Evolutionary conservation across 2,888 invertebrate genomes (phyloP).

Genomic region (Pyrrhosoma nymphula): DNA sequence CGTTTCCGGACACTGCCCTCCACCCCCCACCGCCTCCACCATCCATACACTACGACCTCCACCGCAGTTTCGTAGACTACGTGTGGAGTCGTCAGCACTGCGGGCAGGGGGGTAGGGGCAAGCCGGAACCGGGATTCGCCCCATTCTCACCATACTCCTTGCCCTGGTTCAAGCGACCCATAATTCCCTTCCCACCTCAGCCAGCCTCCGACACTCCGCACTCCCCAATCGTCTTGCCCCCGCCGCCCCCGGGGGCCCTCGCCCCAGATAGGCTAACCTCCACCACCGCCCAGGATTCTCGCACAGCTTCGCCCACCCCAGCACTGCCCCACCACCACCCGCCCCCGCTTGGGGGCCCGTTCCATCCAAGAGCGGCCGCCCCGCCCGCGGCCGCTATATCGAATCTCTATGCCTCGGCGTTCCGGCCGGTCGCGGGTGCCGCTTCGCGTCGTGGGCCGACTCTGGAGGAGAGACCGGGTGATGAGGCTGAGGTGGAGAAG

Average conservation of each 20-base stretch:
- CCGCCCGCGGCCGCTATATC: constrained; percentile 67
- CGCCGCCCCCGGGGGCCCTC: constrained; percentile 55
- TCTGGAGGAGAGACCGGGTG: constrained; percentile 69
- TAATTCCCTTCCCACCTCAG: constrained; percentile 72
- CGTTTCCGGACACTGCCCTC: constrained; percentile 54
- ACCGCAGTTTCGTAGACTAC: constrained; percentile 84
- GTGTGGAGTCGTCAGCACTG: constrained; percentile 82
- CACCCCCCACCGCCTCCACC: constrained; percentile 58
- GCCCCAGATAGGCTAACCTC: constrained; percentile 72
- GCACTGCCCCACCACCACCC: constrained; percentile 72
- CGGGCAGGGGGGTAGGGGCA: constrained; percentile 72
- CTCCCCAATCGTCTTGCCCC: background rate
- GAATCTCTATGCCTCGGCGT: constrained; percentile 68
- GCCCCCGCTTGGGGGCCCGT: constrained; percentile 82
- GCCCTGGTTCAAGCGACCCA: constrained; percentile 69
- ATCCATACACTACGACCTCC: constrained; percentile 66
- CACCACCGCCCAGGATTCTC: constrained; percentile 76
- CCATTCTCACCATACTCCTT: constrained; percentile 72
- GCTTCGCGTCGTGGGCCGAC: constrained; percentile 70
- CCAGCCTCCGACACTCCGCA: constrained; percentile 57
- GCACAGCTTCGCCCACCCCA: constrained; percentile 73
- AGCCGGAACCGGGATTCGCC: constrained; percentile 71
- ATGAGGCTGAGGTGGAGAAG: constrained; percentile 11
- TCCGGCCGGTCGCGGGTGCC: constrained; percentile 70
- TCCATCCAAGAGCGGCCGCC: constrained; percentile 78